Evolutionary conservation across 2,113 vertebrate genomes (phyloP).

Genomic region (Pituophis catenifer): DNA sequence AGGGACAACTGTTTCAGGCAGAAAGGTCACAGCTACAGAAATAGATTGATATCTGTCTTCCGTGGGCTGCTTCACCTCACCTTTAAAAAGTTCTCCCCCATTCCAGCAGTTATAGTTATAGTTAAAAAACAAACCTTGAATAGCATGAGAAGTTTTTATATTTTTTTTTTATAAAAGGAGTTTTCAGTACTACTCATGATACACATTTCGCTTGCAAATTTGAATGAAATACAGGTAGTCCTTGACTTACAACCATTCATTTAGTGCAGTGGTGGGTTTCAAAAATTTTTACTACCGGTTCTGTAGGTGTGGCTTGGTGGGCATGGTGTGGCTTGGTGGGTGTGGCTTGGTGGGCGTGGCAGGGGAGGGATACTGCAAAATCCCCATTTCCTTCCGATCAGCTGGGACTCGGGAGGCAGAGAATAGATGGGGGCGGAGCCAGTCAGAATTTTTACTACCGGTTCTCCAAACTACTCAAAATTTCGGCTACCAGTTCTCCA

Average conservation of each 20-base stretch:
- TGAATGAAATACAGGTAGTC: background rate
- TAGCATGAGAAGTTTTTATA: background rate
- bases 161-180: background rate
- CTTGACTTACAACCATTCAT: background rate
- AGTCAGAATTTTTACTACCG: too few species aligned
- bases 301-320: too few species aligned
- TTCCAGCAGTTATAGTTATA: background rate
- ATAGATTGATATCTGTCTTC: background rate
- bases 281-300: too few species aligned
- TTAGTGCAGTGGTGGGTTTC: background rate
- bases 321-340: too few species aligned
- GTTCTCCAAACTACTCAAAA: too few species aligned
- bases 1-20: background rate
- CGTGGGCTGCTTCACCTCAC: background rate
- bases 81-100: background rate
- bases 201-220: too few species aligned
- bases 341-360: too few species aligned
- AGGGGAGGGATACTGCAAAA: too few species aligned
- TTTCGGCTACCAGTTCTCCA: too few species aligned
- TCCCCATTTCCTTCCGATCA: too few species aligned
- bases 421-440: too few species aligned
- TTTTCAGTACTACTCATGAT: background rate
- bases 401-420: too few species aligned
- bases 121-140: background rate
- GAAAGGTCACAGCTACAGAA: background rate